A percentile compares a stretch with the other conserved stretches of the same genome.
Evolutionary conservation across 2,797 vertebrate species (phyloP).

Genomic region (Esox lucius): DNA sequence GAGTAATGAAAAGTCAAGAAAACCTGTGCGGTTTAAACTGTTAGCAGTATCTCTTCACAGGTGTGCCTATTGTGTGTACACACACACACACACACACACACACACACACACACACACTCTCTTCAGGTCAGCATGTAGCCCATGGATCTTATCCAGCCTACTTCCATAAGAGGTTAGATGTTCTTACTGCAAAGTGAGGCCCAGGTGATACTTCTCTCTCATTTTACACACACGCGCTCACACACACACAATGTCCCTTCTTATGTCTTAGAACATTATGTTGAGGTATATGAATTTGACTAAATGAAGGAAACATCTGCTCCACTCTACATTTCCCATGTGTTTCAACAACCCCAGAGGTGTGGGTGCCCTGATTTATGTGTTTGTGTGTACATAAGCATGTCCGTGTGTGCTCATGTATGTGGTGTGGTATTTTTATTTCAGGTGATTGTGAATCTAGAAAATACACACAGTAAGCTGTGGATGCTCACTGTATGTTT

Average conservation of each 20-base stretch:
- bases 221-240: neutral
- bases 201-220: neutral
- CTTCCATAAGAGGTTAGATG: neutral
- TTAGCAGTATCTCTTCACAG: no score
- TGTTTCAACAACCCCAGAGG: neutral
- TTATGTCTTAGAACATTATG: neutral
- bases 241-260: neutral
- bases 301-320: neutral
- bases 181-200: neutral
- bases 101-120: no score
- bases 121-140: no score
- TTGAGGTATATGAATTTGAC: neutral
- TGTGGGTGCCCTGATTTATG: neutral
- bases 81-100: no score
- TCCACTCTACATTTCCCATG: neutral
- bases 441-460: slow-evolving; percentile 26
- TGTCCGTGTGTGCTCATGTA: neutral
- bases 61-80: no score
- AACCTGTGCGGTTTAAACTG: no score
- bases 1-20: no score
- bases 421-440: slow-evolving; percentile 14
- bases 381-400: neutral
- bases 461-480: slow-evolving; percentile 3
- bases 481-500: neutral
- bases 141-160: neutral